Evolutionary conservation across 2,888 invertebrate genomes (phyloP), one percentile per base, ranked within the genome.

Genomic region (Drosophila mayaguana): DNA sequence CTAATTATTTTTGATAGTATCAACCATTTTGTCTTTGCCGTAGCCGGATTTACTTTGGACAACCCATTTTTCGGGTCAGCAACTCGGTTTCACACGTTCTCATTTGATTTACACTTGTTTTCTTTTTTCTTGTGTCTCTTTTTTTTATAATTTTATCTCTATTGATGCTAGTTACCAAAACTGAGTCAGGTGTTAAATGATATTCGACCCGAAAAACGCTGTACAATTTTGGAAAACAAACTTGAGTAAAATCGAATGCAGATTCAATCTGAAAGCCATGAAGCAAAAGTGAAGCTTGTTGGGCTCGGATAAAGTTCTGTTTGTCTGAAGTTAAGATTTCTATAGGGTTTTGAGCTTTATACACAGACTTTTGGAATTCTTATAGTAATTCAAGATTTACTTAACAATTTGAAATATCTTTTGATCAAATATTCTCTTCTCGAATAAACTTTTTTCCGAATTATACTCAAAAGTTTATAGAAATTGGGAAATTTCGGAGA

Each of bases 1-100:
- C 71, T 72, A 75, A 76, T 78, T 78, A 80, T 71, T 63, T 75
- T 40, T 14, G 61, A 74, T 81, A 57, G 18, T 66, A 61, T 66
- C 66, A 48, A 62, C 48, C 61, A 72, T 67, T 65, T 76, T 59
- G 42, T 45, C 12, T 59, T 28, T 57, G n/a, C 43, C 40, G 22
- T 54, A 55, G 16, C 25, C 18, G 20, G 32, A 46, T 11, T 36
- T 12, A 55, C 5, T 54, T 55, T 6, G 60, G 16, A 36, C 67
- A 65, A 73, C 43, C 74, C 40, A 60, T 67, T 75, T 61, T 56
- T 36, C 48, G 40, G 40, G 43, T 43, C 36, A n/a, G 20, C 25
- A 22, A 43, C 9, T 36, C 20, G 22, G 9, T 38, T 53, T 51
- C 32, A 51, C 51, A 34, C 51, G 36, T 53, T 53, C 18, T 34